Evolutionary conservation across 2,888 invertebrate genomes (phyloP), one percentile per base, ranked within the genome.

Genomic region (Rutpela maculata): DNA sequence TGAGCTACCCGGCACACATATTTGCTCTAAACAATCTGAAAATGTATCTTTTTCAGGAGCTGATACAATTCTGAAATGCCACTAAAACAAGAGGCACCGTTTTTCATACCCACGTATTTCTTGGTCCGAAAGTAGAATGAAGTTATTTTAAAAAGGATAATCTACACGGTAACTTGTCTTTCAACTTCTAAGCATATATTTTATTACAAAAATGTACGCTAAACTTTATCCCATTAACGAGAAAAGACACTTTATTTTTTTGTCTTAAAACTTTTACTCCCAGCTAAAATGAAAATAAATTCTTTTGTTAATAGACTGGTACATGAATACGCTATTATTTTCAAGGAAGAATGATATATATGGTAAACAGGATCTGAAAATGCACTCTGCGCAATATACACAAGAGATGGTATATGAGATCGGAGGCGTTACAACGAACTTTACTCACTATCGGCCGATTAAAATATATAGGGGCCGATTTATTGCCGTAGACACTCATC

Each of bases 251-350:
- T 80, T 74, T 72, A 74, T 76, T 11, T 80, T 80, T 80, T 78
- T 75, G 73, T 75, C 73, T 75, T 76, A 60, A 70, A 70, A 70
- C 70, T 70, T 70, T 70, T 70, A 70, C 60, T 75, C 69, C 63
- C 74, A 68, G 73, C 73, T 86, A 84, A 88, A 91, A 91, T 91
- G 91, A 91, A 91, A 91, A 91, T 91, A 91, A 91, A 91, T 91
- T 90, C 91, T 90, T 90, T 90, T 89, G 89, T 90, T 91, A 91
- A 91, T 91, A 91, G 90, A 90, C 90, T 89, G 90, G 88, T 91
- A 91, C 91, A 91, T 88, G 91, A 89, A 90, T 91, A 88, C 87
- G 91, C 91, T 91, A 90, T 91, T 91, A 91, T 91, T 91, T 90
- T 89, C 90, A 89, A 90, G 90, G 88, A 90, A 89, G 89, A 89